Evolutionary conservation across 2,888 invertebrate genomes (phyloP).

Genomic region (Eumacrocentrus americanus): DNA sequence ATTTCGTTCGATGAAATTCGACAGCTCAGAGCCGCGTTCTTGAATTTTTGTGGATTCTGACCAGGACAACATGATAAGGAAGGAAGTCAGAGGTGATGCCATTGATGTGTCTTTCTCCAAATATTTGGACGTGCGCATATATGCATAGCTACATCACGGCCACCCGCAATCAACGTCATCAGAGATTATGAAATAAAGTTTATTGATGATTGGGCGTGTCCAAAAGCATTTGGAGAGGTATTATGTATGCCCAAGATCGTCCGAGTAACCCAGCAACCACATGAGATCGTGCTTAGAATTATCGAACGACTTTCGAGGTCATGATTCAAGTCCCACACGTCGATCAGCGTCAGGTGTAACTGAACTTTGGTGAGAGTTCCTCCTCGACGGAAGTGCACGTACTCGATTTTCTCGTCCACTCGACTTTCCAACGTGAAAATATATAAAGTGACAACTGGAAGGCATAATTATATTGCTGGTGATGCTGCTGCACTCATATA

Average conservation of each 20-base stretch:
- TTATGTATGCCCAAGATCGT: slow-evolving; percentile 36
- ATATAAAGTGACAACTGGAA: slow-evolving; percentile 19
- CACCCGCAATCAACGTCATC: slow-evolving; percentile 1
- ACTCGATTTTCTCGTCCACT: slow-evolving; percentile 46
- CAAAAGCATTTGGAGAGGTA: no score
- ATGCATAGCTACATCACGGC: neutral
- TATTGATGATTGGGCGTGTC: no score
- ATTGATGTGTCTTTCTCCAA: neutral
- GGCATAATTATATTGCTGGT: no score
- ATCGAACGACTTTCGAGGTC: slow-evolving; percentile 56
- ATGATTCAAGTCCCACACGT: slow-evolving; percentile 39
- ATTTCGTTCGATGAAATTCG: no score
- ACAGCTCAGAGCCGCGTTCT: no score
- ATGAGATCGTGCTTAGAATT: slow-evolving; percentile 48
- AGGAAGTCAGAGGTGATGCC: no score
- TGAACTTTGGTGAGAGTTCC: slow-evolving; percentile 45
- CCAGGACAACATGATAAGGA: no score
- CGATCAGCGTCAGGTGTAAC: slow-evolving; percentile 12
- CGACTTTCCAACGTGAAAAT: slow-evolving; percentile 42
- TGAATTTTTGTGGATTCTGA: no score
- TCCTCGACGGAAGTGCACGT: slow-evolving; percentile 43
- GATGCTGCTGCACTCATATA: no score
- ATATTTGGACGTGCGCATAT: neutral
- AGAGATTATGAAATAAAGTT: neutral
- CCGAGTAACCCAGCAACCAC: slow-evolving; percentile 40